Evolutionary conservation across 1,140 invertebrate species (phyloP).

Genomic region (Vanessa tameamea): DNA sequence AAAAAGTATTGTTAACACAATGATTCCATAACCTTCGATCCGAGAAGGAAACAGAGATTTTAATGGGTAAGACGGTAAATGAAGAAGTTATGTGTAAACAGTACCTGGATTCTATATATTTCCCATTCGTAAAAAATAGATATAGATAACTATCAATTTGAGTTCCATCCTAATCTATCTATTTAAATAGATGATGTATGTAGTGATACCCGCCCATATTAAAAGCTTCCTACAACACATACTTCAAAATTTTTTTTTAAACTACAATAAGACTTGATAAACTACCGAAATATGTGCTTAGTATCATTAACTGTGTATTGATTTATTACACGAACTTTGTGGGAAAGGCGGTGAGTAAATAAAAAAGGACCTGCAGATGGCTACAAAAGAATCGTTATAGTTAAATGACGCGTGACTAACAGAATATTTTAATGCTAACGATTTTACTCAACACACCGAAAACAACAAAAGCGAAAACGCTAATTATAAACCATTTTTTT

Average conservation of each 20-base stretch:
- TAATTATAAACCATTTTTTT: conserved; percentile 30
- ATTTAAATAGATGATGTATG: too few species aligned
- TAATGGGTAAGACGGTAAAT: not conserved
- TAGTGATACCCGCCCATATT: too few species aligned
- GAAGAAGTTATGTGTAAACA: too few species aligned
- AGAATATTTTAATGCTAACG: conserved; percentile 35
- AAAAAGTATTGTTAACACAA: too few species aligned
- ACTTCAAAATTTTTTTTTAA: too few species aligned
- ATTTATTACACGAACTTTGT: conserved; percentile 35
- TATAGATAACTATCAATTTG: too few species aligned
- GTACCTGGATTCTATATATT: too few species aligned
- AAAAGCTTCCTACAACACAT: too few species aligned
- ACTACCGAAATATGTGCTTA: not conserved
- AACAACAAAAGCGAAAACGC: conserved; percentile 18
- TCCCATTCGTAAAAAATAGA: too few species aligned
- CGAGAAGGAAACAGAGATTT: too few species aligned
- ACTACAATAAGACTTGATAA: not conserved
- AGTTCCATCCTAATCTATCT: too few species aligned
- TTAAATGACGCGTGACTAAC: conserved; percentile 37
- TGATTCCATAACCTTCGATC: too few species aligned
- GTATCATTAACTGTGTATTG: conserved; percentile 21
- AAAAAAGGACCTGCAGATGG: conserved; percentile 37
- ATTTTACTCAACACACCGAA: conserved; percentile 33
- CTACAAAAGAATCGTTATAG: conserved; percentile 31
- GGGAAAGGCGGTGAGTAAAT: conserved; percentile 37